A percentile compares a stretch with the other conserved stretches of the same genome.
Conservation (phyloP, 2,888 invertebrate species). For the Pyrochroa serraticornis region DNA sequence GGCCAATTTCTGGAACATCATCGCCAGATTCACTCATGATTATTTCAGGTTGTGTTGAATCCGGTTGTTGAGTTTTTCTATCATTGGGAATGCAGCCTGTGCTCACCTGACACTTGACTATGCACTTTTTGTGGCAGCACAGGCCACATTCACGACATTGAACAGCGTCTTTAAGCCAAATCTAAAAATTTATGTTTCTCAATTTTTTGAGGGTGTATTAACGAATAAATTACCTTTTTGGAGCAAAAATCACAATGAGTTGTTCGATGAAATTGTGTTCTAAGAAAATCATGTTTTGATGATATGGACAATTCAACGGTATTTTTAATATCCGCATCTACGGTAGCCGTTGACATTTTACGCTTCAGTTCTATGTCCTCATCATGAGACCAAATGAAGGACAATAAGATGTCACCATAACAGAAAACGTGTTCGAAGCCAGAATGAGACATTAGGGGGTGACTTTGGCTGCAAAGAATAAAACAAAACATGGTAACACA, state of each 20-base stretch:
- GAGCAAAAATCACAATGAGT: conserved; percentile 94
- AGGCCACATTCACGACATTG: conserved; percentile 88
- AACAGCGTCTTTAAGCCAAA: conserved; percentile 96
- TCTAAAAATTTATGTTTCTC: conserved; percentile 60
- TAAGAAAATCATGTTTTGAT: conserved; percentile 75
- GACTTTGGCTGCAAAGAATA: conserved; percentile 64
- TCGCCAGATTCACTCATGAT: conserved; percentile 57
- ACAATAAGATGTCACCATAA: conserved; percentile 87
- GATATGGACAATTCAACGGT: conserved; percentile 19
- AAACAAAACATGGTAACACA: too few species aligned
- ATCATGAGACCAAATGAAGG: conserved; percentile 74
- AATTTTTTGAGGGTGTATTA: neutral
- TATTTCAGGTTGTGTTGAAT: conserved; percentile 56
- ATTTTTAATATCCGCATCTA: conserved; percentile 26
- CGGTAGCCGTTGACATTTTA: conserved; percentile 38
- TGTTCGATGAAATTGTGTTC: conserved; percentile 87
- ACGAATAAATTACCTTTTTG: conserved; percentile 72
- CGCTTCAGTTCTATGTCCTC: conserved; percentile 50
- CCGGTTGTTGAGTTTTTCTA: conserved; percentile 15
- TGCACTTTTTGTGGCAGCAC: conserved; percentile 96
- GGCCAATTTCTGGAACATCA: conserved; percentile 26
- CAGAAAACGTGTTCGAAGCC: conserved; percentile 92
- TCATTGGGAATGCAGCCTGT: conserved; percentile 62
- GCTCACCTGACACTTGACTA: conserved; percentile 80
- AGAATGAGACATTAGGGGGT: conserved; percentile 73